These are phyloP conservation scores for Palythoa grandis DNA, from an alignment of 92 coral and sea anemone species.

Conservation along the genomic window DNA sequence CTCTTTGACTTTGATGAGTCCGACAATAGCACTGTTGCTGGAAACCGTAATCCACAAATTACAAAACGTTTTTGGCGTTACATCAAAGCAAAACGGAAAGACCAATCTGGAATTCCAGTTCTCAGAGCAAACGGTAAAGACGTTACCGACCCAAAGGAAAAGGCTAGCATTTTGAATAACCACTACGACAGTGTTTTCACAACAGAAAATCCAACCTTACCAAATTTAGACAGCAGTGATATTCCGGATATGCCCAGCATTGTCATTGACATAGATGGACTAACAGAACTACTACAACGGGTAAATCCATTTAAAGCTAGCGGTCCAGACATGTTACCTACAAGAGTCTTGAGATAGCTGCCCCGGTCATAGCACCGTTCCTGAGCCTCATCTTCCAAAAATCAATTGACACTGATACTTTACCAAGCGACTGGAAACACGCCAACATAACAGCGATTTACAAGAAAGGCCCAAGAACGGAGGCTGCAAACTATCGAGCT, in stretches of 20 bases:
- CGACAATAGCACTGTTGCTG: slow-evolving; percentile 25
- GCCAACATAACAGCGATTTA: slow-evolving; percentile 42
- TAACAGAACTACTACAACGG: no score
- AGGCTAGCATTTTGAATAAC: slow-evolving; percentile 39
- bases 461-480: slow-evolving; percentile 22
- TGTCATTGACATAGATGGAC: no score
- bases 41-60: slow-evolving; percentile 11
- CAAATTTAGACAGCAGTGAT: no score
- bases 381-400: no score
- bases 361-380: no score
- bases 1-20: slow-evolving; percentile 10
- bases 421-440: slow-evolving; percentile 47
- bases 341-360: no score
- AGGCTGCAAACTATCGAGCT: not conserved
- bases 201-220: no score
- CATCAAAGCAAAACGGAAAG: slow-evolving; percentile 45
- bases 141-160: slow-evolving; percentile 32
- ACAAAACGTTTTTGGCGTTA: slow-evolving; percentile 23
- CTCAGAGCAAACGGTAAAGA: slow-evolving; percentile 30
- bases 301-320: no score
- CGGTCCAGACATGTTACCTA: no score
- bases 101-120: slow-evolving; percentile 39
- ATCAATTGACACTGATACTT: not conserved
- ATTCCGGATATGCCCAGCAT: no score
- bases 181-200: slow-evolving; percentile 2